Conservation (phyloP, 2,797 vertebrate species). For the Takifugu rubripes region DNA sequence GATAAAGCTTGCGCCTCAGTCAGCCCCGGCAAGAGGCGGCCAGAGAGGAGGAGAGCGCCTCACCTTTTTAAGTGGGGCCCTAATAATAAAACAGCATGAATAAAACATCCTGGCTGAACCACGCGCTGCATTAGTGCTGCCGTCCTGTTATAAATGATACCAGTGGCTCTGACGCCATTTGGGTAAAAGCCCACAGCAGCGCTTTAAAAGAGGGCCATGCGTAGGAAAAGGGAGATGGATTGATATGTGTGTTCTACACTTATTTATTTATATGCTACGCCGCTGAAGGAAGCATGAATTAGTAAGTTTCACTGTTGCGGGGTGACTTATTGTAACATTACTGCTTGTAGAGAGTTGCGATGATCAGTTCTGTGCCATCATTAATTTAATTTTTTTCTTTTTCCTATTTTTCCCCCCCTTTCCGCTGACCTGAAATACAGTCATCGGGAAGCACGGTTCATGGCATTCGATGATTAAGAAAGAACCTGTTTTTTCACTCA, state of each 20-base stretch:
- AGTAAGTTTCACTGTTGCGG: conserved; percentile 64
- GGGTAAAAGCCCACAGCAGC: conserved; percentile 82
- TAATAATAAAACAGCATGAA: conserved; percentile 87
- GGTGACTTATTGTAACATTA: conserved; percentile 69
- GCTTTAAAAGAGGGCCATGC: conserved; percentile 77
- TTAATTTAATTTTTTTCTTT: conserved; percentile 33
- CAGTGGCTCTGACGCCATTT: conserved; percentile 76
- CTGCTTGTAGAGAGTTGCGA: conserved; percentile 47
- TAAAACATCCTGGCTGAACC: conserved; percentile 81
- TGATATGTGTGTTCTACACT: conserved; percentile 73
- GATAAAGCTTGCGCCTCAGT: conserved; percentile 77
- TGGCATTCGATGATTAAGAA: conserved; percentile 22
- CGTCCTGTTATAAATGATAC: conserved; percentile 84
- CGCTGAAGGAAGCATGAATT: conserved; percentile 72
- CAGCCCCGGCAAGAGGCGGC: conserved; percentile 71
- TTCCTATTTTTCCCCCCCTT: conserved; percentile 1
- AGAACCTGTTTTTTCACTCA: conserved; percentile 10
- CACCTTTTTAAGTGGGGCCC: conserved; percentile 85
- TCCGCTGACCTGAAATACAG: conserved; percentile 44
- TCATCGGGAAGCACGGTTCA: conserved; percentile 18
- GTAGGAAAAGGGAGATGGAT: conserved; percentile 67
- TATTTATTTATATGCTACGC: conserved; percentile 79
- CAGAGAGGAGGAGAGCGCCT: conserved; percentile 73
- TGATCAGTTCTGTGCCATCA: conserved; percentile 46
- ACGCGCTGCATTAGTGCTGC: conserved; percentile 79